Percentiles rank a stretch among this genome's conserved stretches.
These are phyloP conservation scores for Poecilia gillii DNA, from an alignment of 2,797 vertebrate genomes.

Conservation along the genomic window DNA sequence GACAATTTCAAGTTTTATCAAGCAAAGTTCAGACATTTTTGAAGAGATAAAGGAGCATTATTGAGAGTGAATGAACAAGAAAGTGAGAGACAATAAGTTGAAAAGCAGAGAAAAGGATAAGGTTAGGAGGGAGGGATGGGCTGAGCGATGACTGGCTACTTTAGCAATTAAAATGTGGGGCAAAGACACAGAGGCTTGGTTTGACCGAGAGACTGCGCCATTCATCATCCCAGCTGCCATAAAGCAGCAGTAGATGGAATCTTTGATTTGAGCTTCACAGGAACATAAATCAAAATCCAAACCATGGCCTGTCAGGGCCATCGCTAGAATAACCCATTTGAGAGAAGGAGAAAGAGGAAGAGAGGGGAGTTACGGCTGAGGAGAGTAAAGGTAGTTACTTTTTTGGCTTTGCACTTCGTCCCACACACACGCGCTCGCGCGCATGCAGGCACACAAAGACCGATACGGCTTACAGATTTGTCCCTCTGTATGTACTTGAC, in stretches of 20 bases:
- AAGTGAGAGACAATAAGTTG: constrained; percentile 76
- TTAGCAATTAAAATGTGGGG: constrained; percentile 99
- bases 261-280: constrained; percentile 99
- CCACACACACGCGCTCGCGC: constrained; percentile 24
- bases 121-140: constrained; percentile 78
- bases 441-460: constrained; percentile 25
- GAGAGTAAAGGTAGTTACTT: constrained; percentile 80
- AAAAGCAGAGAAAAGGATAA: constrained; percentile 70
- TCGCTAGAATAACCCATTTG: constrained; percentile 98
- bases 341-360: constrained; percentile 83
- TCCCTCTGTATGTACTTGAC: constrained; percentile 68
- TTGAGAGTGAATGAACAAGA: constrained; percentile 61
- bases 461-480: constrained; percentile 59
- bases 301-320: constrained; percentile 97
- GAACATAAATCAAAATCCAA: constrained; percentile 99
- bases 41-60: constrained; percentile 74
- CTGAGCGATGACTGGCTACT: constrained; percentile 99
- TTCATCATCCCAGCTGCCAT: constrained; percentile 99
- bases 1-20: constrained; percentile 62
- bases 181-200: constrained; percentile 98
- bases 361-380: constrained; percentile 70
- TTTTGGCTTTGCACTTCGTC: constrained; percentile 65
- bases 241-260: constrained; percentile 99
- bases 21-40: constrained; percentile 53
- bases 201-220: constrained; percentile 99